These are phyloP conservation scores for Fragum sueziense DNA, from an alignment of 2,888 invertebrate species.

Conservation along the genomic window DNA sequence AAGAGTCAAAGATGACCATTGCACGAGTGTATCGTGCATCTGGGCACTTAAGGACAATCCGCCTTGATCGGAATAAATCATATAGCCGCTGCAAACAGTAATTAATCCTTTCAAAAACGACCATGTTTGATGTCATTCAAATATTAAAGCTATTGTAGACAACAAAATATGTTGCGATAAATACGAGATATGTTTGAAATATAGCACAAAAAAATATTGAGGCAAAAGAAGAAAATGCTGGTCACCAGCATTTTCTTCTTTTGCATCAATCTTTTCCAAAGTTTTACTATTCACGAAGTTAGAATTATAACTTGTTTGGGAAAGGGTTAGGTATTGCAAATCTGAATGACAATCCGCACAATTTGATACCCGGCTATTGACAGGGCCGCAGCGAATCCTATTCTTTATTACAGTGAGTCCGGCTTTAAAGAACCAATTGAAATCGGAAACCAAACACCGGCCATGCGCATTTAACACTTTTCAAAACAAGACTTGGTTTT, in stretches of 20 bases:
- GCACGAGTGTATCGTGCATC: slow-evolving; percentile 25
- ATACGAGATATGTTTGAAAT: too few species aligned
- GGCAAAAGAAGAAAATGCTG: too few species aligned
- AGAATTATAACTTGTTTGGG: too few species aligned
- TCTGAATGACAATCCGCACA: slow-evolving; percentile 19
- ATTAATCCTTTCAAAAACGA: too few species aligned
- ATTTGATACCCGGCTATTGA: slow-evolving; percentile 39
- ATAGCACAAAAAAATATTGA: too few species aligned
- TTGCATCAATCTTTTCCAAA: too few species aligned
- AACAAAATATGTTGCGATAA: too few species aligned
- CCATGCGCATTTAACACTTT: slow-evolving; percentile 35
- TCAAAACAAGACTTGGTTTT: too few species aligned
- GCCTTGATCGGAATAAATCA: slow-evolving; percentile 29
- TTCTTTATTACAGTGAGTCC: slow-evolving; percentile 31
- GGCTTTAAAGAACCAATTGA: slow-evolving; percentile 35
- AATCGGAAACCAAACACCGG: slow-evolving; percentile 53
- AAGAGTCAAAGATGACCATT: slow-evolving; percentile 8
- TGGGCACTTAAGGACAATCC: slow-evolving; percentile 37
- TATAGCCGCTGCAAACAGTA: slow-evolving; percentile 23
- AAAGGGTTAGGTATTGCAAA: slow-evolving; percentile 19
- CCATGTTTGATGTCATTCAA: too few species aligned
- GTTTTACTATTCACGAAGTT: too few species aligned
- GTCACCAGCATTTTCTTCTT: too few species aligned
- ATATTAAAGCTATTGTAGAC: too few species aligned
- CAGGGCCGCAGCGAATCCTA: slow-evolving; percentile 27